phyloP scores from a whole-genome alignment of 2,888 invertebrate genomes.

The Lepidochrysops patricia region DNA sequence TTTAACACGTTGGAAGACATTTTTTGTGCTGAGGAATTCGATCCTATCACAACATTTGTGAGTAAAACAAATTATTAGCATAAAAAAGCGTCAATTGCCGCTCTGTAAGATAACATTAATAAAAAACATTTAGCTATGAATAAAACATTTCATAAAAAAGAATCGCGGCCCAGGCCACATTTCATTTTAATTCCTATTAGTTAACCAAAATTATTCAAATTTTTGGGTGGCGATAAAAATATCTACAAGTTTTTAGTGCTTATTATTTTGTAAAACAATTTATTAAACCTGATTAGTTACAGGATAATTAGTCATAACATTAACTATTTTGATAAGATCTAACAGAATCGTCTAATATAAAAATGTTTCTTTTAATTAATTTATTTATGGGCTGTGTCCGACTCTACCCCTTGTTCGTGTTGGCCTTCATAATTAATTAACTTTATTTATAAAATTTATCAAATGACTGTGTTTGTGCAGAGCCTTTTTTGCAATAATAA shows the following conservation, averaged over 20 bases:
- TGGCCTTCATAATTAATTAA: not conserved
- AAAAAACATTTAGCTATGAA: not conserved
- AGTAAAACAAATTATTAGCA: conserved; percentile 9
- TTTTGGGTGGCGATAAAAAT: conserved; percentile 12
- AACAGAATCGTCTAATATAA: conserved; percentile 9
- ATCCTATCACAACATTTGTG: not conserved
- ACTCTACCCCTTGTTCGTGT: not conserved
- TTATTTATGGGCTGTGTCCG: conserved; percentile 9
- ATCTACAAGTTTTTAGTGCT: conserved; percentile 15
- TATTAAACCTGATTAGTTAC: conserved; percentile 10
- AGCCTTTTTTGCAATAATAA: not conserved
- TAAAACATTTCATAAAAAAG: conserved; percentile 6
- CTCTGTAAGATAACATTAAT: conserved; percentile 1
- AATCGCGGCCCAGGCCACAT: not conserved
- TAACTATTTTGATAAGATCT: conserved; percentile 10
- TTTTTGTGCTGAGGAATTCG: not conserved
- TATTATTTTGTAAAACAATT: conserved; percentile 16
- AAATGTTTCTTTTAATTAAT: conserved; percentile 16
- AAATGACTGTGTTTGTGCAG: not conserved
- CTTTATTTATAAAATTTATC: not conserved
- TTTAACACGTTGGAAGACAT: conserved; percentile 1
- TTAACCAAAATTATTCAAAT: conserved; percentile 16
- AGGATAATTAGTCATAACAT: conserved; percentile 15
- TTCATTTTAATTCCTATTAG: not conserved
- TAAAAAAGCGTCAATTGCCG: conserved; percentile 2